Conservation (phyloP, 23 tunicate genomes). For the Phallusia fumigata region DNA sequence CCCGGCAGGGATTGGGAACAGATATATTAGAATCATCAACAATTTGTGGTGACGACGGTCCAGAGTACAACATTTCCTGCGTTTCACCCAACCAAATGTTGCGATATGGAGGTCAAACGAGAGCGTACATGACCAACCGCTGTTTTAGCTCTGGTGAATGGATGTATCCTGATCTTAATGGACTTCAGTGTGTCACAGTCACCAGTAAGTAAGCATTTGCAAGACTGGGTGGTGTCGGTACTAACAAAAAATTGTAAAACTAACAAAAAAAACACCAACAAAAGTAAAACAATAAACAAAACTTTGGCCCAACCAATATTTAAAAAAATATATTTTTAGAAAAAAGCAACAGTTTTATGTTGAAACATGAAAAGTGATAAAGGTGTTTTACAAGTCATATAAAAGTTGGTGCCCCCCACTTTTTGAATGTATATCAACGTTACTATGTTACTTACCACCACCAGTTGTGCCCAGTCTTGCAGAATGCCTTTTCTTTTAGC, state of each 20-base stretch:
- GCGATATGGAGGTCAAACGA: not conserved
- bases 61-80: not conserved
- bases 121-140: not conserved
- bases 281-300: too few relatives aligned
- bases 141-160: not conserved
- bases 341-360: not conserved
- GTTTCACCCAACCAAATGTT: not conserved
- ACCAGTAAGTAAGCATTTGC: not conserved
- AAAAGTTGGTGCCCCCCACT: too few relatives aligned
- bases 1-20: not conserved
- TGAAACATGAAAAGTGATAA: not conserved
- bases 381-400: too few relatives aligned
- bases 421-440: too few relatives aligned
- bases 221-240: conserved; percentile 9
- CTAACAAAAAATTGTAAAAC: too few relatives aligned
- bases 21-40: not conserved
- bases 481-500: conserved; percentile 9
- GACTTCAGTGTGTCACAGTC: not conserved
- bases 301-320: too few relatives aligned
- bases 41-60: not conserved
- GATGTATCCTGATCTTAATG: not conserved
- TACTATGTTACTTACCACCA: too few relatives aligned
- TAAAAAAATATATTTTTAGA: not conserved
- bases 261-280: too few relatives aligned
- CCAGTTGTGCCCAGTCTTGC: not conserved